Conservation (phyloP, 2,113 vertebrate species). For the Ageneiosus marmoratus region DNA sequence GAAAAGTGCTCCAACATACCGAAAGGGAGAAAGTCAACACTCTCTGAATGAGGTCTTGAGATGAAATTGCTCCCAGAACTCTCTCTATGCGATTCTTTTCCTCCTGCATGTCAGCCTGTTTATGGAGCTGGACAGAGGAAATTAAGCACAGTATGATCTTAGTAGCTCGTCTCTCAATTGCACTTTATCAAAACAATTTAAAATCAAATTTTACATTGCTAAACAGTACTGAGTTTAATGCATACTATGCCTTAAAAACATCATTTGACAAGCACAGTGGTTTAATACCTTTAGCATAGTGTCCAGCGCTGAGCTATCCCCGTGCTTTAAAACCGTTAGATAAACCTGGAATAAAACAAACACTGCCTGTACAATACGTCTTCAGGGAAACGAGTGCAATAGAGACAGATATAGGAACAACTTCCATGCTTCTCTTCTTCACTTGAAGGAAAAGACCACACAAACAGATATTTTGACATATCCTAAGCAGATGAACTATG, state of each 20-base stretch:
- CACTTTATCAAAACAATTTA: not conserved
- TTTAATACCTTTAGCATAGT: slow-evolving; percentile 90
- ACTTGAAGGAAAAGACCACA: not conserved
- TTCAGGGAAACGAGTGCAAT: not conserved
- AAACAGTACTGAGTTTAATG: not conserved
- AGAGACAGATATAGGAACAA: not conserved
- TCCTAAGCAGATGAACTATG: not conserved
- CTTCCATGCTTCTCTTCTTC: not conserved
- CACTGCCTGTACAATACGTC: slow-evolving; percentile 23
- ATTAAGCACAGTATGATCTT: not conserved
- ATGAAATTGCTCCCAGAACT: slow-evolving; percentile 91
- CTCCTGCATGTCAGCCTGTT: slow-evolving; percentile 98
- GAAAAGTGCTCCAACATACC: slow-evolving; percentile 68
- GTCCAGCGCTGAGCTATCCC: slow-evolving; percentile 87
- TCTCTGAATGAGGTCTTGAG: slow-evolving; percentile 94
- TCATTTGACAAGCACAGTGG: not conserved
- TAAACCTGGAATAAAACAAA: slow-evolving; percentile 80
- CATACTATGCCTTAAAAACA: not conserved
- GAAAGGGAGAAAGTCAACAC: slow-evolving; percentile 96
- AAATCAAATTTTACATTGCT: too few relatives aligned
- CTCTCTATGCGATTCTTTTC: slow-evolving; percentile 96
- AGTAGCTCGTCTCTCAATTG: not conserved
- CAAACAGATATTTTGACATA: not conserved
- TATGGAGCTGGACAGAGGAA: slow-evolving; percentile 83
- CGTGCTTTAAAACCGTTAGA: slow-evolving; percentile 93